Evolutionary conservation across 1,140 invertebrate genomes (phyloP), one percentile per base, ranked within the genome.

Genomic region (Neuroterus valhalla): DNA sequence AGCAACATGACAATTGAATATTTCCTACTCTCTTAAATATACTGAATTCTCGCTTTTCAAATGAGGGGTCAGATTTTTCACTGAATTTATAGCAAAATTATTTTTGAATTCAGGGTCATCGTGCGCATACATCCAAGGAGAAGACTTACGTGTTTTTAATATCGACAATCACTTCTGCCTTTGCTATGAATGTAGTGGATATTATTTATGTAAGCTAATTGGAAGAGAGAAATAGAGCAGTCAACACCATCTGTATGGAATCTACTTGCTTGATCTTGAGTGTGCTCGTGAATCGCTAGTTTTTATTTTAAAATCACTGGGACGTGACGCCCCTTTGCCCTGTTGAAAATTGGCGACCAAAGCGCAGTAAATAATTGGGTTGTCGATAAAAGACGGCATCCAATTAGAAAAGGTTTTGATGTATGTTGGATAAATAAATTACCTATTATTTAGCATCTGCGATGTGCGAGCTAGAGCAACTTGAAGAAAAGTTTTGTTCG

Each of bases 81-180:
- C 19, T 21, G 6, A 21, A 21, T 19, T 52, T 3, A 2, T 26
- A 19, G 2, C 12, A 12, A 52, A 52, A 14, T 21, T 52, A 8
- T 14, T 55, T 55, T 4, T 31, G 0, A 26, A 11, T 19, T n/a
- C 26, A 55, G 52, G 52, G 5, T 15, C 21, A 26, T 52, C 10
- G 3, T 62, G 31, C 31, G 10, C 14, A 21, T 5, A 19, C 3
- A 8, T 48, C 46, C 15, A 6, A 38, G 31, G 12, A 12, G 21
- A 23, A 10, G 11, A 55, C 5, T 23, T 5, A 55, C 8, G 21
- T 23, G 12, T 19, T 62, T 62, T 62, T 3, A 2, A 62, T 14
- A 38, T 62, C 31, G 55, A 62, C 55, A 62, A 62, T 62, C 55
- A 62, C 55, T 31, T 62, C 31, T 62, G 26, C 55, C 55, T 62